Evolutionary conservation across 1,140 invertebrate genomes (phyloP), one percentile per base, ranked within the genome.

Genomic region (Cyphomyrmex costatus): DNA sequence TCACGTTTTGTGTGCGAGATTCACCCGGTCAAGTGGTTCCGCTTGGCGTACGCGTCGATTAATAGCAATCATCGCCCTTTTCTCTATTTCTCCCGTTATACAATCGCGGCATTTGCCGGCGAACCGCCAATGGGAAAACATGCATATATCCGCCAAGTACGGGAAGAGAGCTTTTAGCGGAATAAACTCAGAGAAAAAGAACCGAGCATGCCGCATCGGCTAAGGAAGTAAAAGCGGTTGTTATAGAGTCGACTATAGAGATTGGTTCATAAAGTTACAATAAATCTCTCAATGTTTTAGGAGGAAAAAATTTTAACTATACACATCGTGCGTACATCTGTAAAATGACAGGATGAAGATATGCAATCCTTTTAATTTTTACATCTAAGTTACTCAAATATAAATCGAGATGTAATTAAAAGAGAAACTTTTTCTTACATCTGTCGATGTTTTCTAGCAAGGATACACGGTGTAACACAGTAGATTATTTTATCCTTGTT

Each of bases 51-150:
- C 56, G 71, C 33, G 84, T 60, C 88, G 85, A 89, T 89, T 89
- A 89, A 89, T 83, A 89, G 88, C 88, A 85, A 83, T 85, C 71
- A 65, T 86, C 68, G 56, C 27, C n/a, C 58, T 83, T 71, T 46
- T 19, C 36, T 30, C 65, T 10, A 21, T 86, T 88, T 83, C 49
- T 61, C 36, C 61, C 63, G 77, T 30, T 21, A 61, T 56, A 66
- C 61, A 27, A 66, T 46, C 80, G 49, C 46, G 33, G 51, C 61
- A 36, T 27, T 53, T 49, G 49, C 16, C 85, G 51, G n/a, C 36
- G 46, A 24, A 24, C 61, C 49, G 73, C 51, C 42, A 85, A 65
- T 66, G 24, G 46, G n/a, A 49, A n/a, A 36, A 33, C 46, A 14
- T 33, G 53, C 42, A 24, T 46, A 24, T 46, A 27, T 19, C 46